Conservation (phyloP, 1,140 invertebrate genomes). For the Zelostemma sp. region DNA sequence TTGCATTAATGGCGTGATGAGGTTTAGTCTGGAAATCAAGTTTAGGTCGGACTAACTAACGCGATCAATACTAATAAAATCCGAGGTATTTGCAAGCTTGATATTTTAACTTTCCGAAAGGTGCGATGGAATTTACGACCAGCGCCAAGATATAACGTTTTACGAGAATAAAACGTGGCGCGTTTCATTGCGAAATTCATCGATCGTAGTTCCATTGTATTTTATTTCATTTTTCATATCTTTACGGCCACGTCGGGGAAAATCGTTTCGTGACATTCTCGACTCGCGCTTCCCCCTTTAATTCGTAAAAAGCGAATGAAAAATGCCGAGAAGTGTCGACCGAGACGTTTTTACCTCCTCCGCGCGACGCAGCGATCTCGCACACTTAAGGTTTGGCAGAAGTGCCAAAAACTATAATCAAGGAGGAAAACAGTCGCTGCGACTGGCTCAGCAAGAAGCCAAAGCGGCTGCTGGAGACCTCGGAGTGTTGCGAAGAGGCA, state of each 20-base stretch:
- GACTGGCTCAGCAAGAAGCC: slow-evolving; percentile 43
- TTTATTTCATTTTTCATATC: too few species aligned
- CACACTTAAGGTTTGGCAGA: slow-evolving; percentile 41
- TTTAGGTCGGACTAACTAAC: slow-evolving; percentile 45
- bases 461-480: slow-evolving; percentile 33
- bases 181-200: too few species aligned
- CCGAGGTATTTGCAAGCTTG: slow-evolving; percentile 36
- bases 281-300: too few species aligned
- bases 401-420: slow-evolving; percentile 58
- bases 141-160: neutral
- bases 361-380: slow-evolving; percentile 19
- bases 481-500: slow-evolving; percentile 22
- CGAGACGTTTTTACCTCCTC: slow-evolving; percentile 20
- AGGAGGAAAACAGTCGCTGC: slow-evolving; percentile 51
- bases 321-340: slow-evolving; percentile 1
- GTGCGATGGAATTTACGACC: slow-evolving; percentile 16
- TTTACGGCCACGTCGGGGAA: too few species aligned
- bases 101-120: slow-evolving; percentile 27
- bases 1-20: slow-evolving; percentile 37
- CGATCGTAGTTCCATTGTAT: too few species aligned
- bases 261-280: too few species aligned
- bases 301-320: neutral
- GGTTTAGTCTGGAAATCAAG: slow-evolving; percentile 31
- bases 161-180: too few species aligned
- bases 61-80: slow-evolving; percentile 42